Conservation (phyloP, 2,888 invertebrate species). For the Malthinus flaveolus region DNA sequence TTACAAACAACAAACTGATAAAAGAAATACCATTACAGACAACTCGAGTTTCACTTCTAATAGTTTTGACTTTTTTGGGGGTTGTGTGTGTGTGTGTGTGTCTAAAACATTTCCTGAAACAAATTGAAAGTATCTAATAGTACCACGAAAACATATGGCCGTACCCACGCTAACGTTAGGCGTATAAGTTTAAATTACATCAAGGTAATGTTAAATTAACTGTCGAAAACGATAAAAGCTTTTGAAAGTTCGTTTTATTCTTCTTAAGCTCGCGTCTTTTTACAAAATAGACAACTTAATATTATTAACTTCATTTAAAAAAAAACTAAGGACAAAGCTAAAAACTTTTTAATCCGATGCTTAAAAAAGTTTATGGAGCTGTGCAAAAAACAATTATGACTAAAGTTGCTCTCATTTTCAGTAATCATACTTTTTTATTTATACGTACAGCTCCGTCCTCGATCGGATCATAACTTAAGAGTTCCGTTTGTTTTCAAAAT, state of each 20-base stretch:
- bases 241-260: neutral
- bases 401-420: too few relatives aligned
- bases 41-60: constrained; percentile 32
- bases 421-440: too few relatives aligned
- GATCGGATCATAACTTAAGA: neutral
- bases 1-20: constrained; percentile 45
- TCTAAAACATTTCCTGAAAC: constrained; percentile 21
- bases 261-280: too few relatives aligned
- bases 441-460: too few relatives aligned
- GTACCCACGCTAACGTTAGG: constrained; percentile 17
- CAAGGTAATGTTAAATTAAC: constrained; percentile 16
- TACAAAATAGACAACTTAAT: too few relatives aligned
- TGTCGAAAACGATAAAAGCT: constrained; percentile 3
- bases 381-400: too few relatives aligned
- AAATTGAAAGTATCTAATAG: constrained; percentile 25
- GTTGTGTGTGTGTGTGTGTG: neutral
- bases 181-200: constrained; percentile 14
- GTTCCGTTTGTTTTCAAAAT: too few relatives aligned
- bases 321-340: too few relatives aligned
- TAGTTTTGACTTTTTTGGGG: constrained; percentile 29
- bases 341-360: too few relatives aligned
- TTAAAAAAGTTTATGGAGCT: too few relatives aligned
- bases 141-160: constrained; percentile 20
- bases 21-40: constrained; percentile 31
- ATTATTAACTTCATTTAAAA: too few relatives aligned